Evolutionary conservation across 2,888 invertebrate species (phyloP).

Genomic region (Coremacera marginata): DNA sequence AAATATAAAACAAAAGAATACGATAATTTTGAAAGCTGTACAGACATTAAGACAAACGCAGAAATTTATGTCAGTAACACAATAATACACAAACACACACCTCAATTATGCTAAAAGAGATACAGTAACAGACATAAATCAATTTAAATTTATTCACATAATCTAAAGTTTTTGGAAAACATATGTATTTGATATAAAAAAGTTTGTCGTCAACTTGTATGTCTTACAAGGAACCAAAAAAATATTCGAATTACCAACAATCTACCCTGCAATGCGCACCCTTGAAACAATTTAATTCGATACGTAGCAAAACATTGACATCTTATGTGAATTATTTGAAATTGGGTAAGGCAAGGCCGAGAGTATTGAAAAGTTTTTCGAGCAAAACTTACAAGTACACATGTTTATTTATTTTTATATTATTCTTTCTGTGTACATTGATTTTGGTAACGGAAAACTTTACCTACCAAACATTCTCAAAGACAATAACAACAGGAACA

Average conservation of each 20-base stretch:
- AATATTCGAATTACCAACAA: background rate
- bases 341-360: slow-evolving; percentile 3
- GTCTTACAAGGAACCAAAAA: background rate
- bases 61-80: background rate
- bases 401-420: too few species aligned
- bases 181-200: slow-evolving; percentile 1
- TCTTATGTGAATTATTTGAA: slow-evolving; percentile 28
- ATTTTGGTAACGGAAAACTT: too few species aligned
- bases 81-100: background rate
- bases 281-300: too few species aligned
- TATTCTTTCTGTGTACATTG: too few species aligned
- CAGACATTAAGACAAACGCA: background rate
- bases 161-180: slow-evolving; percentile 16
- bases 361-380: background rate
- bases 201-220: too few species aligned
- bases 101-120: background rate
- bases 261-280: background rate
- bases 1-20: background rate
- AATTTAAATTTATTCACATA: slow-evolving; percentile 29
- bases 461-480: too few species aligned
- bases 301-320: slow-evolving; percentile 1
- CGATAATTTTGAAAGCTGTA: background rate
- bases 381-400: too few species aligned
- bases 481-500: too few species aligned
- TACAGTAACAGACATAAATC: slow-evolving; percentile 11